Evolutionary conservation across 2,888 invertebrate species (phyloP).

Genomic region (Ellobium chinense): DNA sequence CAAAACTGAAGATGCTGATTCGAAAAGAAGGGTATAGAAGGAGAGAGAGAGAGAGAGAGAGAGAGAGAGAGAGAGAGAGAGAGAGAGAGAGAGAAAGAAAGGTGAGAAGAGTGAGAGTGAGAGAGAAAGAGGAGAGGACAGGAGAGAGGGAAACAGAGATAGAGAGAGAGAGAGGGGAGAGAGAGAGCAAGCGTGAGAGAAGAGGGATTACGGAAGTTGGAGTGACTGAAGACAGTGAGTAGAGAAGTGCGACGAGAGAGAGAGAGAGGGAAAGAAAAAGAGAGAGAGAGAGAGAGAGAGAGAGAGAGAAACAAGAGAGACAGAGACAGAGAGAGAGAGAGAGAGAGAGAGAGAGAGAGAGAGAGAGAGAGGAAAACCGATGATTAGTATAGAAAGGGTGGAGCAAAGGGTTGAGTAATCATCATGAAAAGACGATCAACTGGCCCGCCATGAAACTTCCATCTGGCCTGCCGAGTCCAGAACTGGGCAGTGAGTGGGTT

Average conservation of each 20-base stretch:
- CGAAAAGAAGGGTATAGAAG: too few species aligned
- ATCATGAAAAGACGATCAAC: too few species aligned
- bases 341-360: not conserved
- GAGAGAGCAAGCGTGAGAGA: not conserved
- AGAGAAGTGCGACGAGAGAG: not conserved
- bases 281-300: constrained; percentile 12
- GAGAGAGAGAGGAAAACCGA: not conserved
- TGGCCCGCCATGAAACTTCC: too few species aligned
- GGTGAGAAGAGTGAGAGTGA: constrained; percentile 27
- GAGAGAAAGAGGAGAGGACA: constrained; percentile 16
- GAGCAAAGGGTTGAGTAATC: too few species aligned
- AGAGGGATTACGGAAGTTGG: not conserved
- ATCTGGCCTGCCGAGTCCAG: too few species aligned
- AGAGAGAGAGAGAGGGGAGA: not conserved
- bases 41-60: not conserved
- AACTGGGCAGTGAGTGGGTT: too few species aligned
- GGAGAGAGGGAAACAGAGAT: constrained; percentile 11
- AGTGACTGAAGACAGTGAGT: not conserved
- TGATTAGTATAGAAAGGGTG: too few species aligned
- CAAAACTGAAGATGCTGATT: too few species aligned
- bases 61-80: constrained; percentile 5
- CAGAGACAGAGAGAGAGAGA: constrained; percentile 2
- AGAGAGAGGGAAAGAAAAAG: not conserved
- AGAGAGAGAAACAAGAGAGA: not conserved
- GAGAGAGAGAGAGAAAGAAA: constrained; percentile 31